Base-by-base conservation (phyloP, 2,888 invertebrate genomes). In the Carabus problematicus region DNA sequence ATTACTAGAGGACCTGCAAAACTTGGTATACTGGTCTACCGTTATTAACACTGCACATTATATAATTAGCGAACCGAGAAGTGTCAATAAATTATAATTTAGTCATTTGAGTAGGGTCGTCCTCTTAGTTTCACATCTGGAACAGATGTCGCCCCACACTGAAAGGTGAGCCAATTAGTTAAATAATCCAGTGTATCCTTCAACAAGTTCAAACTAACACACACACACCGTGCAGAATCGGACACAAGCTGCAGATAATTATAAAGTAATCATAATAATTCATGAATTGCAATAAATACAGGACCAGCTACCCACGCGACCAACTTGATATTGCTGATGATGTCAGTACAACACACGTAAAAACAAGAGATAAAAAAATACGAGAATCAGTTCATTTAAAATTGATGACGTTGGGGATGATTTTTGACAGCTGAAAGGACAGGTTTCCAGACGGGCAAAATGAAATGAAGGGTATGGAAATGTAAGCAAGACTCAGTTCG, bases 321-420 rank as follows among this genome's bases (percentile, higher is more conserved):
- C 29, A 29, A 29, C 29, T 29, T 29, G 29, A 29, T 29, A 29
- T 29, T 29, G 29, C 29, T 29, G 29, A 29, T 29, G 29, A 29
- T 29, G 29, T 12, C 45, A 12, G 45, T 3, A 6, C 3, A 45
- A 11, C 45, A 45, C 3, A 45, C 45, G 45, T 3, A 40, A 63
- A 63, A 63, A 54, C 63, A 63, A 63, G 52, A 63, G 52, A 49
- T 54, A 40, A 63, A 63, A 63, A 54, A 63, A 61, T 45, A 12
- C 47, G 61, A 19, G 40, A 61, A 49, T 61, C 47, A 49, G 39
- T 61, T 61, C 61, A 61, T 61, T 61, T 61, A 61, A 49, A 61
- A 61, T 61, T 61, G 61, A 61, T 61, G 61, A 61, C 61, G 61
- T 45, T 61, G 61, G 49, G 49, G 49, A 49, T 61, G 61, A 61